Evolutionary conservation across 2,888 invertebrate genomes (phyloP), one percentile per base, ranked within the genome.

Genomic region (Hetaerina titia): DNA sequence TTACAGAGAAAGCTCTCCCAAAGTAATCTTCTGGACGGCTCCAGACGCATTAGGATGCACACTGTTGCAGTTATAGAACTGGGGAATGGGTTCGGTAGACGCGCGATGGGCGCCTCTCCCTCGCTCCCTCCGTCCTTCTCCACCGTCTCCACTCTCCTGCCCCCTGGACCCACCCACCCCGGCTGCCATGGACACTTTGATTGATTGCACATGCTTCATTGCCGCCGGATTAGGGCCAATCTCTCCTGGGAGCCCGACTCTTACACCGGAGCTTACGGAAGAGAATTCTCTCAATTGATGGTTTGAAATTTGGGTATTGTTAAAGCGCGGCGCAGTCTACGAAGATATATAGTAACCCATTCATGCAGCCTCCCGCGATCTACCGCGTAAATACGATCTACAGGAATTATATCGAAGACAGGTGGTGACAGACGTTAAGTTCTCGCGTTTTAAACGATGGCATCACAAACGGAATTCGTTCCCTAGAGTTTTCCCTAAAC

Each of bases 21-120:
- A 56, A 58, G 57, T 89, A 89, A 89, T 89, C 58, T 22, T 22
- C 45, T 8, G 58, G 89, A 89, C 7, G 22, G 56, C 19, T 45
- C 31, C 92, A 56, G 69, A 92, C n/a, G 74, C 69, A 92, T 92
- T 92, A 92, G 92, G 57, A 92, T 92, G 74, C 92, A 92, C 56
- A 92, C 56, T 56, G 57, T 58, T 58, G 58, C 89, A 89, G 89
- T 58, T 22, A 11, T n/a, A 11, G 5, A 58, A 56, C 56, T 45
- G 56, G 19, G 22, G 89, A 15, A 19, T n/a, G 88, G 19, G 15
- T 88, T 17, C 31, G 45, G 31, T 56, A 0, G 88, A 45, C 15
- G 56, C 6, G 15, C 25, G 45, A 88, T 11, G 15, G 15, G 88
- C 56, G 8, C n/a, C 69, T 15, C n/a, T n/a, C 69, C n/a, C 13